Conservation (phyloP, 2,113 vertebrate genomes). For the Ictalurus punctatus region DNA sequence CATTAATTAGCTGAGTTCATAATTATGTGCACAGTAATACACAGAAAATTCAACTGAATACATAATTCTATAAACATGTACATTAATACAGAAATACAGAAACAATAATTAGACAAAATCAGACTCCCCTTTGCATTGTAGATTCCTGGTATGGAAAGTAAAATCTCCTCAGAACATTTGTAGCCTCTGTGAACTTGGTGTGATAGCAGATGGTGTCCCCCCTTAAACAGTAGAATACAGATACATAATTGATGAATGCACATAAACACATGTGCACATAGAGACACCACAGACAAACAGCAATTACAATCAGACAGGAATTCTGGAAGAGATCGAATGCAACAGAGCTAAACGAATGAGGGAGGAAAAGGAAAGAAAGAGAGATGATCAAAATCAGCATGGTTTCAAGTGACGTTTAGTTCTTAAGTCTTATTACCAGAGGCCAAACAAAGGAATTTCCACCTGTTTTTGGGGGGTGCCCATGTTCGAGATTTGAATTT, state of each 20-base stretch:
- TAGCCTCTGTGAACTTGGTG: background rate
- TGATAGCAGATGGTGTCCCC: background rate
- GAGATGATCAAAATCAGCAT: background rate
- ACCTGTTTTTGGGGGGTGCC: too few species aligned
- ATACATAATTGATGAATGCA: conserved; percentile 5
- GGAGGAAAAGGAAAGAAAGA: conserved; percentile 12
- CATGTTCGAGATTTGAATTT: too few species aligned
- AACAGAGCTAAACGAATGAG: conserved; percentile 20
- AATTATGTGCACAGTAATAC: background rate
- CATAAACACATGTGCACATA: conserved; percentile 7
- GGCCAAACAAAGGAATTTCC: too few species aligned
- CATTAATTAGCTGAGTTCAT: too few species aligned
- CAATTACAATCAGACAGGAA: conserved; percentile 45
- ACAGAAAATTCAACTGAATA: background rate
- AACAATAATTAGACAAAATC: background rate
- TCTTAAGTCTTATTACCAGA: background rate
- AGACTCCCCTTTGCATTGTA: background rate
- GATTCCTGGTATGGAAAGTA: background rate
- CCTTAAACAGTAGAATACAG: background rate
- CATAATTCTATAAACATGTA: background rate
- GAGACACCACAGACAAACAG: conserved; percentile 28
- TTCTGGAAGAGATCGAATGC: conserved; percentile 21
- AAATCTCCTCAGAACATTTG: background rate
- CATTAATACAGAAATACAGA: background rate
- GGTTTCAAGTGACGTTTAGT: background rate